These are phyloP conservation scores for Oligia fasciuncula DNA, from an alignment of 2,888 invertebrate species.

Conservation along the genomic window DNA sequence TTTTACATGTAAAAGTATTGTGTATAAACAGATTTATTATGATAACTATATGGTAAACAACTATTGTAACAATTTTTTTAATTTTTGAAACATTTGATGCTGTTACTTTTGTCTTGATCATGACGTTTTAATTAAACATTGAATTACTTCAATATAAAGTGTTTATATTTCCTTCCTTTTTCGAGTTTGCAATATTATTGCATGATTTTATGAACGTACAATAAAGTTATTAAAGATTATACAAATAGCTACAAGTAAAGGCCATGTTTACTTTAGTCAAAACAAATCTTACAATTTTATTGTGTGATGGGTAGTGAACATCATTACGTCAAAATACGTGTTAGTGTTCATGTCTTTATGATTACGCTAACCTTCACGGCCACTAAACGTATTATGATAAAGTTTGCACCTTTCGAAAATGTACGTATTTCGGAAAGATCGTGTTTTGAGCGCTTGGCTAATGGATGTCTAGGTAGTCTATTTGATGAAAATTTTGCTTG, in stretches of 20 bases:
- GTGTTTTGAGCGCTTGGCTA: neutral
- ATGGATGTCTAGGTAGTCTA: neutral
- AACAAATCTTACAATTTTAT: slow-evolving; percentile 44
- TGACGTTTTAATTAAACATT: slow-evolving; percentile 88
- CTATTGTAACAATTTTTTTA: slow-evolving; percentile 78
- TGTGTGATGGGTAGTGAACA: slow-evolving; percentile 35
- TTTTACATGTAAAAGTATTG: slow-evolving; percentile 70
- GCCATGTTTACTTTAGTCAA: slow-evolving; percentile 39
- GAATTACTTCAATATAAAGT: slow-evolving; percentile 76
- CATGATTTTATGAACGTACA: slow-evolving; percentile 19
- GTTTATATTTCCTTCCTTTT: slow-evolving; percentile 46
- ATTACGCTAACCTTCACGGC: slow-evolving; percentile 57
- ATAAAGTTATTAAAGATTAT: slow-evolving; percentile 26
- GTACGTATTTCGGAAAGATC: slow-evolving; percentile 6
- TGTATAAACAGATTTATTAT: slow-evolving; percentile 74
- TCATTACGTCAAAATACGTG: slow-evolving; percentile 43
- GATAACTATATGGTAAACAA: slow-evolving; percentile 71
- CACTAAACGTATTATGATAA: slow-evolving; percentile 44
- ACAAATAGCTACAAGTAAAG: slow-evolving; percentile 38
- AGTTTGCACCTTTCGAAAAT: slow-evolving; percentile 23
- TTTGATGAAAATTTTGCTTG: neutral
- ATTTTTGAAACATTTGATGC: slow-evolving; percentile 85
- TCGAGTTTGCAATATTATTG: slow-evolving; percentile 16
- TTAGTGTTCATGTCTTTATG: slow-evolving; percentile 45
- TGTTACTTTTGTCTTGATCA: slow-evolving; percentile 88